Base-by-base conservation (phyloP, 2,888 invertebrate species). In the Ecdyonurus torrentis region DNA sequence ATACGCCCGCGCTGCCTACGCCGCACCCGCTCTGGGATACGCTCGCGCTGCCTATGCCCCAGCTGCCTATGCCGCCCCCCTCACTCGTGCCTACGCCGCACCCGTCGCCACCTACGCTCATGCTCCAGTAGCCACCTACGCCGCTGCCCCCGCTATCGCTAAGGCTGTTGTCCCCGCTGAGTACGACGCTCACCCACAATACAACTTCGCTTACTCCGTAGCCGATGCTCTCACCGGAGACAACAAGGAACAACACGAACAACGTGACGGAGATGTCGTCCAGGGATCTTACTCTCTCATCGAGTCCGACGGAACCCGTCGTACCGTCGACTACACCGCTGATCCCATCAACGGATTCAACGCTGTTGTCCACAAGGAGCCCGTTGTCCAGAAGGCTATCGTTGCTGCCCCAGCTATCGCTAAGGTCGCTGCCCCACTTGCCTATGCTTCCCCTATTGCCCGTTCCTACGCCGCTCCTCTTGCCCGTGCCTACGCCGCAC, bases 131-230 rank as follows among this genome's bases (percentile, higher is more conserved):
- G n/a, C n/a, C n/a, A n/a, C n/a, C n/a, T n/a, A n/a, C n/a, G n/a
- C n/a, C n/a, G n/a, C 55, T 61, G 61, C n/a, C 58, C 60, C 55
- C 61, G 61, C 24, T 61, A 52, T 53, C 50, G 52, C 58, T 20
- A 55, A 52, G 58, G 64, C 64, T 62, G 23, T n/a, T n/a, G n/a
- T n/a, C n/a, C n/a, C n/a, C n/a, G n/a, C n/a, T n/a, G n/a, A n/a
- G n/a, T n/a, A n/a, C n/a, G n/a, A n/a, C n/a, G n/a, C 63, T 62
- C 50, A 65, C 62, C 65, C 65, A 20, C 62, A 61, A 55, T 64
- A 64, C 61, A 55, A 22, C 55, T 62, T 23, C 59, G 58, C 62
- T n/a, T 62, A 62, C 52, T 58, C 37, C 37, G 59, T 62, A 5
- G 22, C 58, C 58, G 62, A 62, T 52, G 59, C 62, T 19, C 23